Evolutionary conservation across 2,888 invertebrate species (phyloP), one percentile per base, ranked within the genome.

Genomic region (Diogma glabrata): DNA sequence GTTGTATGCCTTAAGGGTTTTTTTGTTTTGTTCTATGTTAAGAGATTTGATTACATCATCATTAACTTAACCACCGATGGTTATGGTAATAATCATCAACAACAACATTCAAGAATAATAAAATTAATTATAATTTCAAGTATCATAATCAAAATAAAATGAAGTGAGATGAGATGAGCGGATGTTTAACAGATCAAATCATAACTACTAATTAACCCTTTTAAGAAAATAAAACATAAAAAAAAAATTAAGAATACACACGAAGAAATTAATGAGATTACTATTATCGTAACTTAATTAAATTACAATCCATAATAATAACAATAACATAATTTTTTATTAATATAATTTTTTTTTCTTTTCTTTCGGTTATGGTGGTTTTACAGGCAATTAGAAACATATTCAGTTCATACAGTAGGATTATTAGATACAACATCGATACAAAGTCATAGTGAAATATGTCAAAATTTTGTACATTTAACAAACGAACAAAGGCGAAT

Each of bases 381-480:
- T 49, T 47, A 36, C 51, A 58, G 58, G 58, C 56, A 58, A 47
- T 52, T 58, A 22, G 56, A 56, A 30, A 55, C 54, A 46, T 55
- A 57, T 50, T 50, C 55, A 45, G 51, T 52, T 22, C 56, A 56
- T 51, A 55, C 56, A 50, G 47, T 55, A 36, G 58, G 58, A 48
- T 30, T 57, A 26, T 38, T 57, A 43, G 58, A 58, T 50, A 28
- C 54, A 50, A 50, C 26, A 24, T 33, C 33, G 17, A 26, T 52
- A 19, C 54, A 54, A 23, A 53, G 49, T 30, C 57, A 55, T 38
- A 47, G 50, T 12, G 58, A 58, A 17, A 52, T 58, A 22, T 58
- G 58, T 46, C 54, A 56, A 46, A 54, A 51, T 53, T 55, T 53
- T 30, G 46, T 49, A 8, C 54, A 57, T 20, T 51, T 58, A 33